Evolutionary conservation across 2,113 vertebrate species (phyloP).

Genomic region (Gymnorhina tibicen): DNA sequence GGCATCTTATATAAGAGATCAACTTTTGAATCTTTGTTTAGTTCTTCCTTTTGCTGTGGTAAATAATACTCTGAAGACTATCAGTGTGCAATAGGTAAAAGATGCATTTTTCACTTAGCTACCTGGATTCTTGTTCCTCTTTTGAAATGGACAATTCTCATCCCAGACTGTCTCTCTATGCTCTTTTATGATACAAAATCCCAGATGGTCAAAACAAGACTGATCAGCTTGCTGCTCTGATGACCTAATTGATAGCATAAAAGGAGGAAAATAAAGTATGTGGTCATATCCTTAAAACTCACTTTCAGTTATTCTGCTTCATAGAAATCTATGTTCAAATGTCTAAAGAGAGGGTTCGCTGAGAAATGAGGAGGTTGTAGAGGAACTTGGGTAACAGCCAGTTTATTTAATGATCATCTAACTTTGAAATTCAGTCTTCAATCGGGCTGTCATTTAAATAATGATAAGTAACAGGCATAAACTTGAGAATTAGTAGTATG

Average conservation of each 20-base stretch:
- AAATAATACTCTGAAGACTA: background rate
- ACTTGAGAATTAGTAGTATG: background rate
- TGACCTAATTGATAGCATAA: background rate
- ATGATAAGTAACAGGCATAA: background rate
- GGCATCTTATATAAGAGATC: background rate
- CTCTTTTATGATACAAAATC: background rate
- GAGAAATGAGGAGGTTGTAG: background rate
- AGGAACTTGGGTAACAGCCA: background rate
- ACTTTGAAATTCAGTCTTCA: background rate
- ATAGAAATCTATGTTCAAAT: background rate
- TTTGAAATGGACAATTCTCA: background rate
- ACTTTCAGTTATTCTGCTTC: background rate
- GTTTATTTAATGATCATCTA: background rate
- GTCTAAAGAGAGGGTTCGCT: background rate
- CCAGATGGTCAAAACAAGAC: background rate
- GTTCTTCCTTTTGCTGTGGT: background rate
- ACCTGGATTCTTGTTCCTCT: background rate
- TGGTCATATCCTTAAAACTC: background rate
- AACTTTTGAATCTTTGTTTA: background rate
- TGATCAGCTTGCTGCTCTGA: background rate
- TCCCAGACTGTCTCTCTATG: background rate
- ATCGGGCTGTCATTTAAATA: background rate
- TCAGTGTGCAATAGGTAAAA: background rate
- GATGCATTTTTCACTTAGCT: background rate
- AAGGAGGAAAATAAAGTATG: background rate